A percentile compares a stretch with the other conserved stretches of the same genome.
These are phyloP conservation scores for Aythya baeri DNA, from an alignment of 2,113 vertebrate genomes.

Conservation along the genomic window DNA sequence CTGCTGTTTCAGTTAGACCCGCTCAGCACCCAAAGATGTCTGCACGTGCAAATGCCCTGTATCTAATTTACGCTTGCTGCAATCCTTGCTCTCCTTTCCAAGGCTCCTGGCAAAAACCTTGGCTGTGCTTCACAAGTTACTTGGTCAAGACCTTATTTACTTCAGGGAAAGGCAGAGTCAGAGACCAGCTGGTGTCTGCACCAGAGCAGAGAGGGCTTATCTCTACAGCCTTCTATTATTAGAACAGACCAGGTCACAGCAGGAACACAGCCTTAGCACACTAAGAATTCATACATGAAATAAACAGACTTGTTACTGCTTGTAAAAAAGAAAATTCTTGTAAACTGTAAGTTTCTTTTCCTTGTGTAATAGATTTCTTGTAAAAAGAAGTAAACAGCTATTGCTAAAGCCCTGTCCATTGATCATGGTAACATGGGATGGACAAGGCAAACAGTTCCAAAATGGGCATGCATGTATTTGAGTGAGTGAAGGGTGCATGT, in stretches of 20 bases:
- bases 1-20: neutral
- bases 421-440: neutral
- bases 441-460: neutral
- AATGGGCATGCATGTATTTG: fast-evolving
- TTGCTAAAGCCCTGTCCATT: neutral
- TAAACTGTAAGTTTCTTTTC: too few species aligned
- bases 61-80: neutral
- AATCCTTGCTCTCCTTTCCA: neutral
- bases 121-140: neutral
- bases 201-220: neutral
- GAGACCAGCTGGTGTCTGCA: conserved; percentile 43
- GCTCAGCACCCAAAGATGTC: neutral
- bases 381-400: neutral
- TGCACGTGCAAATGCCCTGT: neutral
- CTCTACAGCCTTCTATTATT: neutral
- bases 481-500: neutral
- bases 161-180: conserved; percentile 11
- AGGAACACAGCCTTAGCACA: neutral
- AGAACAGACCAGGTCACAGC: neutral
- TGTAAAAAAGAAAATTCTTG: neutral
- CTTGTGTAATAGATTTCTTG: too few species aligned
- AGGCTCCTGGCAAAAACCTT: conserved; percentile 47
- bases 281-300: neutral
- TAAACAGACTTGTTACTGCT: neutral
- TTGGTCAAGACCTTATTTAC: conserved; percentile 35